Evolutionary conservation across 2,888 invertebrate genomes (phyloP), one percentile per base, ranked within the genome.

Genomic region (Rugalucina vietnamica): DNA sequence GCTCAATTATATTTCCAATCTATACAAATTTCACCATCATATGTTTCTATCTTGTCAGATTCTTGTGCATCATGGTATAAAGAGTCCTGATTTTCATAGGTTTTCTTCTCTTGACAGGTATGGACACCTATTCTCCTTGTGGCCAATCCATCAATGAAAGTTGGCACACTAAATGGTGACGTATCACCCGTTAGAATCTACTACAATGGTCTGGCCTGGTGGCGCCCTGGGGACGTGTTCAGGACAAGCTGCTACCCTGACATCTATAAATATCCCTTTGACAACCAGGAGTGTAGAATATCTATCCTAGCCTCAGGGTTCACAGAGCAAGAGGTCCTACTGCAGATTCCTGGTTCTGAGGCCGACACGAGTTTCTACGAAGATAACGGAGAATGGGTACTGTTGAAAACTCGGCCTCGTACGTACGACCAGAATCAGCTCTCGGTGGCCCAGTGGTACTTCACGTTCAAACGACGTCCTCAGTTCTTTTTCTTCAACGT

Each of bases 371-470:
- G 69, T 4, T 79, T 79, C 29, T 82, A 81, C 76, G 24, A 50
- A 21, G 82, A 85, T 34, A 82, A 79, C 36, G 85, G 85, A 0
- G 85, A 85, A 54, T 85, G 85, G 85, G 27, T 39, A n/a, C 34
- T 82, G n/a, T 49, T 54, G 27, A 29, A 14, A 8, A 70, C 81
- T 5, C n/a, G 39, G 2, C 71, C 72, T 14, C 29, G 27, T 21
- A 24, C 72, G 3, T 72, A 57, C 49, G 70, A 29, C n/a, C 5
- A 37, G n/a, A 70, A 70, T 60, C 24, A n/a, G 1, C 50, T 82
- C 18, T 69, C 79, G n/a, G 27, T 79, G 1, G 70, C 69, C 10
- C 27, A 39, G 27, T 79, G 70, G 74, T 32, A 39, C 21, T 34
- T 82, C 21, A 78, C 69, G 24, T 77, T 77, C 34, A 57, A 34